Evolutionary conservation across 1,140 invertebrate genomes (phyloP).

Genomic region (Phthorimaea operculella): DNA sequence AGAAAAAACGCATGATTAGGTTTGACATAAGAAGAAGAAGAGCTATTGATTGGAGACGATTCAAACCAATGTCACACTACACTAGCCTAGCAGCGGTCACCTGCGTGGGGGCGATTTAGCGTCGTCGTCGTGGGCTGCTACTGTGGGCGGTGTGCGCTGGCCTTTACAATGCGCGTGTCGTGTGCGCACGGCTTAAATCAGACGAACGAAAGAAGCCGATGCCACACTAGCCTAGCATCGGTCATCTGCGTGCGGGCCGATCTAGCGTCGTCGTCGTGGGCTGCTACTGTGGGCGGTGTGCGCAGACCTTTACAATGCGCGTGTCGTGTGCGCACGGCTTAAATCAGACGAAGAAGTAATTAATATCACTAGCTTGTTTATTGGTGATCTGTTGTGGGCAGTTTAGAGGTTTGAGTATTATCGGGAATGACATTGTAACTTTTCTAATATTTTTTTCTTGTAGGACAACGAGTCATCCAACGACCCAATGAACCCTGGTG

Average conservation of each 20-base stretch:
- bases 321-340: not conserved
- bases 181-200: slow-evolving; percentile 4
- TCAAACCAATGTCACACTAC: not conserved
- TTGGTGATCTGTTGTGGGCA: not conserved
- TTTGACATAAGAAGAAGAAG: no score
- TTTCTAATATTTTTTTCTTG: no score
- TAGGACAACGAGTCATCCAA: no score
- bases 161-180: not conserved
- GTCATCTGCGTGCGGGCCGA: slow-evolving; percentile 1
- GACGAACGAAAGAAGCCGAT: not conserved
- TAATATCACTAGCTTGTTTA: slow-evolving; percentile 1
- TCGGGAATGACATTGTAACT: no score
- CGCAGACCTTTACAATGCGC: not conserved
- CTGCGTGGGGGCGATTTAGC: not conserved
- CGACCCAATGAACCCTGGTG: no score
- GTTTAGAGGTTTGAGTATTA: not conserved
- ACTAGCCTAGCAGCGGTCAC: not conserved
- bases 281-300: slow-evolving; percentile 1
- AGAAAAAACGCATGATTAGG: no score
- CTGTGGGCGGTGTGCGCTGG: not conserved
- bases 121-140: not conserved
- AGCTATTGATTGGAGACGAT: no score
- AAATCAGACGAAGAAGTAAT: not conserved
- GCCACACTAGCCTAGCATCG: not conserved
- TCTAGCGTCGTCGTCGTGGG: not conserved